Evolutionary conservation across 2,797 vertebrate species (phyloP).

Genomic region (Phoxinus dragarum): DNA sequence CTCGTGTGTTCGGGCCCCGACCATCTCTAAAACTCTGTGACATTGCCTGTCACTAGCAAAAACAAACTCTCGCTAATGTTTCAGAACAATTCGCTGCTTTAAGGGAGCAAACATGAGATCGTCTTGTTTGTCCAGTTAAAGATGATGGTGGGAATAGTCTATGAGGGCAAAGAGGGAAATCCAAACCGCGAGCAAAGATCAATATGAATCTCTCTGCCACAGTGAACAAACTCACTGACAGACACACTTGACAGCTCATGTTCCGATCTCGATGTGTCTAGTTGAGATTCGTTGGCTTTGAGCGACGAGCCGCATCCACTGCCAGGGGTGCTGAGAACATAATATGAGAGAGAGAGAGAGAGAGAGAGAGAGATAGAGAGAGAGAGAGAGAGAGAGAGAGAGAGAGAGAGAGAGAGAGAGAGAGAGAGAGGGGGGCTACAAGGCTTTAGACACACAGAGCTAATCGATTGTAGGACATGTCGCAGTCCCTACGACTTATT

Average conservation of each 20-base stretch:
- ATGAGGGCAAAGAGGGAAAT: slow-evolving; percentile 41
- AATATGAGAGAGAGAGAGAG: not conserved
- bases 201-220: slow-evolving; percentile 51
- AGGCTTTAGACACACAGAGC: slow-evolving; percentile 21
- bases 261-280: slow-evolving; percentile 41
- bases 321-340: slow-evolving; percentile 25
- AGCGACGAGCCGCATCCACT: slow-evolving; percentile 30
- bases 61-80: slow-evolving; percentile 12
- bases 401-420: not conserved
- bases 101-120: slow-evolving; percentile 21
- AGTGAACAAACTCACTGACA: slow-evolving; percentile 46
- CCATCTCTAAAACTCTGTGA: slow-evolving; percentile 44
- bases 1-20: slow-evolving; percentile 33
- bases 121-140: slow-evolving; percentile 44
- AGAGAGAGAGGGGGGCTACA: not conserved
- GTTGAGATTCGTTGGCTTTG: slow-evolving; percentile 40
- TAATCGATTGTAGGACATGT: slow-evolving; percentile 44
- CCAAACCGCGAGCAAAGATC: slow-evolving; percentile 44
- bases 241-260: slow-evolving; percentile 56
- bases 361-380: not conserved
- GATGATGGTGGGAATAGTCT: slow-evolving; percentile 25
- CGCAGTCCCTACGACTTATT: slow-evolving; percentile 32
- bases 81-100: not conserved
- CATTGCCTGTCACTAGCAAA: slow-evolving; percentile 13
- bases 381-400: not conserved